These are phyloP conservation scores for Lateolabrax maculatus DNA, from an alignment of 2,797 vertebrate genomes.

Conservation along the genomic window DNA sequence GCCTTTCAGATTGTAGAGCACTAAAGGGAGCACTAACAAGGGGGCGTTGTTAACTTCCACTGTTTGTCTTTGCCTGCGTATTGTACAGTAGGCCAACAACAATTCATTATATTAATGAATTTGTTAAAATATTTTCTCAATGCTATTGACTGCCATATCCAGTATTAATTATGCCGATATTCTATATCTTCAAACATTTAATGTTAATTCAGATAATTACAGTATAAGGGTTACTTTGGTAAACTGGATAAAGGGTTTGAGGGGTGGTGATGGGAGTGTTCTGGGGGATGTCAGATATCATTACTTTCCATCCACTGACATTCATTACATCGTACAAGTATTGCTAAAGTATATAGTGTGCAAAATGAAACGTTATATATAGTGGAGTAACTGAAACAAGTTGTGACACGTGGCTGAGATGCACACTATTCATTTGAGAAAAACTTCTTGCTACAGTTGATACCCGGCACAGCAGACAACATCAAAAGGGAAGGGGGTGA, in stretches of 20 bases:
- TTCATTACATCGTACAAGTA: neutral
- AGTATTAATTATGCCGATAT: neutral
- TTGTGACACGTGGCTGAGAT: neutral
- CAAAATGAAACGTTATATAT: no score
- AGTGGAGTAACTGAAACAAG: neutral
- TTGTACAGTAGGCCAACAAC: neutral
- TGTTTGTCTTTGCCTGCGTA: no score
- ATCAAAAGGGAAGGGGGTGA: neutral
- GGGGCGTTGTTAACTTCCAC: neutral
- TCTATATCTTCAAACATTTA: neutral
- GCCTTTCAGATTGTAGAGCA: neutral
- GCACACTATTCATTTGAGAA: neutral
- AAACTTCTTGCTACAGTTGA: neutral
- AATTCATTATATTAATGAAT: neutral
- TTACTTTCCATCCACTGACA: neutral
- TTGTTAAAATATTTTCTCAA: no score
- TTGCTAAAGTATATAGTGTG: neutral
- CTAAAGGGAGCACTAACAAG: constrained; percentile 3
- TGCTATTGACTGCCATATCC: neutral
- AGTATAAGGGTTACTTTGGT: neutral
- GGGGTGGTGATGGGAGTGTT: neutral
- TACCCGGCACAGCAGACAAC: neutral
- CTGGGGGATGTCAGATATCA: neutral
- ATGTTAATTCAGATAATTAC: neutral
- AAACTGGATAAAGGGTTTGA: neutral